Conservation (phyloP, 2,888 invertebrate species). For the Stenotaenia linearis region DNA sequence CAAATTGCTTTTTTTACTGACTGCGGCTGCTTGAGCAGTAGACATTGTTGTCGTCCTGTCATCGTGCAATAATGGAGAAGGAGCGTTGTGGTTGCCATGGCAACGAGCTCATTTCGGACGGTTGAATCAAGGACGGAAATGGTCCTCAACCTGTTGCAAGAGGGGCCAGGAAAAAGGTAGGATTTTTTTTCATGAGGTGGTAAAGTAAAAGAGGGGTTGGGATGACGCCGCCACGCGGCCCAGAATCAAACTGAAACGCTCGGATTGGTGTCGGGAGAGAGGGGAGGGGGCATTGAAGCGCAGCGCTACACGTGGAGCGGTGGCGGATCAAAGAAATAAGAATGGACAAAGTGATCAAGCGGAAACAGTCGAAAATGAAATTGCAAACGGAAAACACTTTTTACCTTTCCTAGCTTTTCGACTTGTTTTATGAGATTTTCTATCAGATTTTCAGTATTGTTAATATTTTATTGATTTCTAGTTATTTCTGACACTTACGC, state of each 20-base stretch:
- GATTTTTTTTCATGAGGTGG: background rate
- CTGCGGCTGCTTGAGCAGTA: background rate
- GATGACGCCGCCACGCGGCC: conserved; percentile 5
- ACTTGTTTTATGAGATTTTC: no score
- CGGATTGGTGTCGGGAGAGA: background rate
- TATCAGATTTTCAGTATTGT: no score
- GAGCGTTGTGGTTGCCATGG: background rate
- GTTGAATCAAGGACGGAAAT: background rate
- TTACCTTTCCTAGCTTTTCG: no score
- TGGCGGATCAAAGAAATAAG: background rate
- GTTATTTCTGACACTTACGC: no score
- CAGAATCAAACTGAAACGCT: background rate
- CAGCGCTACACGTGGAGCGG: background rate
- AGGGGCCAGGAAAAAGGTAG: background rate
- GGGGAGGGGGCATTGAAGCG: background rate
- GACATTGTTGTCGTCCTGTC: background rate
- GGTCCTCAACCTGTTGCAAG: background rate
- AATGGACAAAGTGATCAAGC: background rate
- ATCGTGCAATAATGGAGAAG: background rate
- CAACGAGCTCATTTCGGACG: background rate
- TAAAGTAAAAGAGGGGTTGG: background rate
- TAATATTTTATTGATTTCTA: no score
- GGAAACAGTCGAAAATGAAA: background rate
- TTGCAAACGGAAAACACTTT: background rate
- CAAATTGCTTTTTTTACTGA: background rate